Conservation (phyloP, 2,888 invertebrate genomes). For the Trachelus tabidus region DNA sequence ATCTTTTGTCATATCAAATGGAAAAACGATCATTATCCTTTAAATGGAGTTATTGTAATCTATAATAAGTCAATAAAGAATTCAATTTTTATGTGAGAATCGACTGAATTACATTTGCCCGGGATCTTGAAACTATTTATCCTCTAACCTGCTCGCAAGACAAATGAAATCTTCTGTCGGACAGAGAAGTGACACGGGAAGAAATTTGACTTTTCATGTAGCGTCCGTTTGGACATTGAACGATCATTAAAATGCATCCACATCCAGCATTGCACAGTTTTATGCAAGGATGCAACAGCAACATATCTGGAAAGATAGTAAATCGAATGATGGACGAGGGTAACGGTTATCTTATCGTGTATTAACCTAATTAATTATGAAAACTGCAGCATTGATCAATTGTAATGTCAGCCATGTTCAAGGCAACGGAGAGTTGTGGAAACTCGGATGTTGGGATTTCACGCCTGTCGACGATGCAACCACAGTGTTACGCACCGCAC, state of each 20-base stretch:
- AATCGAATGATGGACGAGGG: conserved; percentile 59
- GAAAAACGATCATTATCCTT: too few relatives aligned
- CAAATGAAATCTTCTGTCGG: not conserved
- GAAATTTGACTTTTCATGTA: not conserved
- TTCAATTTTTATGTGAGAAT: too few relatives aligned
- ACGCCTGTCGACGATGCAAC: conserved; percentile 62
- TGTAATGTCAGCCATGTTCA: conserved; percentile 44
- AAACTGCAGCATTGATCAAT: conserved; percentile 8
- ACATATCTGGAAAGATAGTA: conserved; percentile 51
- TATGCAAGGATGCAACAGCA: conserved; percentile 22
- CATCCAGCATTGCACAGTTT: conserved; percentile 29
- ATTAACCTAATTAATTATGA: not conserved
- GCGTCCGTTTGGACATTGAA: not conserved
- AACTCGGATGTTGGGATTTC: conserved; percentile 57
- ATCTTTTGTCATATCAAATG: too few relatives aligned
- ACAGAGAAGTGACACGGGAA: conserved; percentile 2
- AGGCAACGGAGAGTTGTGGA: conserved; percentile 44
- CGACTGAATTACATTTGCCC: too few relatives aligned
- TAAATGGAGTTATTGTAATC: too few relatives aligned
- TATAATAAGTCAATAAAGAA: too few relatives aligned
- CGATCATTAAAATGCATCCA: conserved; percentile 28
- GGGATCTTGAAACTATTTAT: too few relatives aligned
- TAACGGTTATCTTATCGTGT: conserved; percentile 28
- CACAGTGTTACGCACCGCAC: conserved; percentile 62
- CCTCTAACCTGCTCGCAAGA: not conserved